Evolutionary conservation across 2,113 vertebrate species (phyloP).

Genomic region (Carassius gibelio): DNA sequence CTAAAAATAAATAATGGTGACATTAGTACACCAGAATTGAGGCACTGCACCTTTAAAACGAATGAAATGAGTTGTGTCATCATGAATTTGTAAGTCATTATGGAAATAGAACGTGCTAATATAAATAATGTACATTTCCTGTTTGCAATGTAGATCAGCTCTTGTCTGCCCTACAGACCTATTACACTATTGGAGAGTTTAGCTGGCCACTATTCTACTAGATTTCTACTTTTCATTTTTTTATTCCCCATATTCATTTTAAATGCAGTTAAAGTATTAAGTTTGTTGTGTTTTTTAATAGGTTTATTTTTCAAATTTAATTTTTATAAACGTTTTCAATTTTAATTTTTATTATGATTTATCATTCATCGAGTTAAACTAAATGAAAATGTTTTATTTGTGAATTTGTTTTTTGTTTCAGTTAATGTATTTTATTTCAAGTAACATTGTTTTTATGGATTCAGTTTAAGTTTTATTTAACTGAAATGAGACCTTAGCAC

Average conservation of each 20-base stretch:
- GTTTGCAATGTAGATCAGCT: conserved; percentile 1
- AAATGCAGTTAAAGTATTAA: neutral
- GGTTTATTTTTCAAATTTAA: no score
- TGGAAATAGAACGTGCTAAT: neutral
- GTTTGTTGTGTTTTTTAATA: neutral
- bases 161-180: neutral
- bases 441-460: neutral
- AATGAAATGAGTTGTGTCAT: neutral
- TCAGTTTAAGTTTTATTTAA: neutral
- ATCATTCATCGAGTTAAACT: neutral
- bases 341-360: neutral
- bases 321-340: no score
- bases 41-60: neutral
- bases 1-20: neutral
- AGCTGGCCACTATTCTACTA: neutral
- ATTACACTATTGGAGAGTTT: neutral
- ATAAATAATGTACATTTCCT: neutral
- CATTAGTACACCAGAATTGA: neutral
- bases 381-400: neutral
- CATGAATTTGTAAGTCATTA: neutral
- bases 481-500: neutral
- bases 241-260: neutral
- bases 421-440: neutral
- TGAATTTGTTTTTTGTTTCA: neutral
- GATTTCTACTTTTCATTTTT: neutral